A percentile compares a stretch with the other conserved stretches of the same genome.
Evolutionary conservation across 2,797 vertebrate genomes (phyloP).

Genomic region (Acanthopagrus latus): DNA sequence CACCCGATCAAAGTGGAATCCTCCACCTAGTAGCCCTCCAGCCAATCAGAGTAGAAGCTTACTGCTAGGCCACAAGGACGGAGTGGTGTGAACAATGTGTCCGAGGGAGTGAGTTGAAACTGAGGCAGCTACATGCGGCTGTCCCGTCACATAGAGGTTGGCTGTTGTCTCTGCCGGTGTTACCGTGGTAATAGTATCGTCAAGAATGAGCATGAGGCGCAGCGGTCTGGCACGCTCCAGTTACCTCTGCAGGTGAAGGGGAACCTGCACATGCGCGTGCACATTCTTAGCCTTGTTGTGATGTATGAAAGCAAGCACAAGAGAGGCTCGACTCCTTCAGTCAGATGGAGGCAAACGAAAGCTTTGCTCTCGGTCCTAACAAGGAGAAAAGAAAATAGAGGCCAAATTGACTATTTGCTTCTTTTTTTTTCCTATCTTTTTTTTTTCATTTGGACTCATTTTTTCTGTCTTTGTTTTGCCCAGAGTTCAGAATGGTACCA

Average conservation of each 20-base stretch:
- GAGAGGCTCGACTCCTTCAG: slow-evolving; percentile 86
- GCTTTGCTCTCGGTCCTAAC: slow-evolving; percentile 78
- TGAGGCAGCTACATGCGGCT: slow-evolving; percentile 34
- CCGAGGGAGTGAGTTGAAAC: slow-evolving; percentile 40
- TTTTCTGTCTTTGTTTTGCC: slow-evolving; percentile 82
- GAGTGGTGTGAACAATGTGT: slow-evolving; percentile 28
- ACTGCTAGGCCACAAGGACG: slow-evolving; percentile 39
- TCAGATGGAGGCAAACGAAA: slow-evolving; percentile 71
- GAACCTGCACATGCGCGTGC: slow-evolving; percentile 42
- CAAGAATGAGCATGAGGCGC: slow-evolving; percentile 16
- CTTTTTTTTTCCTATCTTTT: neutral
- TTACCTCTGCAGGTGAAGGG: slow-evolving; percentile 13
- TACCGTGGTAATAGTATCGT: slow-evolving; percentile 21
- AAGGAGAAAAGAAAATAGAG: slow-evolving; percentile 59
- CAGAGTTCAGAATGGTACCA: slow-evolving; percentile 73
- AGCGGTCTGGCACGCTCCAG: slow-evolving; percentile 29
- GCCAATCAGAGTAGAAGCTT: slow-evolving; percentile 72
- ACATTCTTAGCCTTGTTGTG: slow-evolving; percentile 75
- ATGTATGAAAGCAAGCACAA: slow-evolving; percentile 92
- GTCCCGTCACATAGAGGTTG: slow-evolving; percentile 14
- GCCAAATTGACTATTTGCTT: slow-evolving; percentile 83
- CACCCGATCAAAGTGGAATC: slow-evolving; percentile 51
- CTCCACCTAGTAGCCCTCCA: slow-evolving; percentile 54
- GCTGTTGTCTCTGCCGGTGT: slow-evolving; percentile 39
- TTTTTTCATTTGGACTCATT: slow-evolving; percentile 74